Conservation (phyloP, 2,888 invertebrate species). For the Cryptus viduatorius region DNA sequence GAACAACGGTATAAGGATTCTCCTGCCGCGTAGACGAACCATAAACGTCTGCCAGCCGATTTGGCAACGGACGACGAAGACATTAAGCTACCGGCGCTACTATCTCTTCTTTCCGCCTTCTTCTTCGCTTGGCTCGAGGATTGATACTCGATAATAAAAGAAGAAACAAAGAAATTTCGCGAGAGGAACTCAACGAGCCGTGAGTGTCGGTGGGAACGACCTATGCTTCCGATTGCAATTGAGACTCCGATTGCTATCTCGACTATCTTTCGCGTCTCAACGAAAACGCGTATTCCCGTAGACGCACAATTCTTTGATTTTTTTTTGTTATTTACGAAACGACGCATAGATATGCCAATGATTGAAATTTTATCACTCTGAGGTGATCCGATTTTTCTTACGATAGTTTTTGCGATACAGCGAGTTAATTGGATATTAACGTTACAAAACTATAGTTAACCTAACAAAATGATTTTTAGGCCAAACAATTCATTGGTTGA, state of each 20-base stretch:
- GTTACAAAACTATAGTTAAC: too few species aligned
- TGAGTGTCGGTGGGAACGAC: constrained; percentile 63
- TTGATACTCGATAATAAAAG: constrained; percentile 69
- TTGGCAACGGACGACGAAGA: constrained; percentile 67
- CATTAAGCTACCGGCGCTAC: constrained; percentile 53
- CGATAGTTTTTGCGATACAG: too few species aligned
- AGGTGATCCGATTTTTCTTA: too few species aligned
- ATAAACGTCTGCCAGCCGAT: constrained; percentile 67
- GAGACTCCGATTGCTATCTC: constrained; percentile 61
- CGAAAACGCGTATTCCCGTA: neutral
- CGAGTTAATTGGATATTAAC: too few species aligned
- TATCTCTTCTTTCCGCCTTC: constrained; percentile 52
- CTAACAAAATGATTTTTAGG: too few species aligned
- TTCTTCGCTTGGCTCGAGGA: constrained; percentile 45
- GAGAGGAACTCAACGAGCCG: constrained; percentile 58
- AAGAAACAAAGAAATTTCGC: constrained; percentile 60
- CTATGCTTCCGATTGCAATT: constrained; percentile 68
- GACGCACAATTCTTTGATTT: neutral
- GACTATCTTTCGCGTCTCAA: neutral
- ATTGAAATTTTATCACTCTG: too few species aligned
- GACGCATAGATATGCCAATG: too few species aligned
- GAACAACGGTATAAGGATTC: constrained; percentile 25
- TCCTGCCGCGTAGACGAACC: constrained; percentile 38
- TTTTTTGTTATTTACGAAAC: neutral
- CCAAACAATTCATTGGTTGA: too few species aligned